Percentiles rank a stretch among this genome's conserved stretches.
Evolutionary conservation across 2,888 invertebrate genomes (phyloP).

Genomic region (Vanessa cardui): DNA sequence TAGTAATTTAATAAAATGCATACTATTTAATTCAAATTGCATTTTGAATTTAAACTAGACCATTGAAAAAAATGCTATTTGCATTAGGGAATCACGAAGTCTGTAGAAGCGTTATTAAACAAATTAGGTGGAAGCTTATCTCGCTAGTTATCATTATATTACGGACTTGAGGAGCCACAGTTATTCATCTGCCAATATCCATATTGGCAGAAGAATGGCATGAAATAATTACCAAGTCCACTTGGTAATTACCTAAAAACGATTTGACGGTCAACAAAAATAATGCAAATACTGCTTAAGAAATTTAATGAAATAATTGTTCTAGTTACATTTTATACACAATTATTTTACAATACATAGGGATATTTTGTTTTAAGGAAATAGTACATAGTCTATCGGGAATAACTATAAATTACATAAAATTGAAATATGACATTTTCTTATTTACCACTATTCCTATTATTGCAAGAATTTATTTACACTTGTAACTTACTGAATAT

Average conservation of each 20-base stretch:
- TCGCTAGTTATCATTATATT: too few species aligned
- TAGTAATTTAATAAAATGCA: too few species aligned
- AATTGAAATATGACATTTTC: constrained; percentile 59
- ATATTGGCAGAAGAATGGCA: too few species aligned
- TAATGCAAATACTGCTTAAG: constrained; percentile 60
- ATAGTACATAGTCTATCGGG: constrained; percentile 57
- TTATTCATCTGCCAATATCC: too few species aligned
- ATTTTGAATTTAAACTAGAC: too few species aligned
- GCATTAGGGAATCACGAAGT: too few species aligned
- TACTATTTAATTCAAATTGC: too few species aligned
- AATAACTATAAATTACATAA: constrained; percentile 75
- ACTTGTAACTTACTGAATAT: constrained; percentile 66
- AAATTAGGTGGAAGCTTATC: too few species aligned
- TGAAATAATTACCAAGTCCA: too few species aligned
- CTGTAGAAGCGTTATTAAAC: too few species aligned
- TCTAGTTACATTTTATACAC: constrained; percentile 82
- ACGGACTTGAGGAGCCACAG: too few species aligned
- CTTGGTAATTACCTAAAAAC: background rate
- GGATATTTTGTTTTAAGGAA: constrained; percentile 59
- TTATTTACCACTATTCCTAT: constrained; percentile 66
- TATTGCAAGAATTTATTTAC: constrained; percentile 80
- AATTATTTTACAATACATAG: constrained; percentile 70
- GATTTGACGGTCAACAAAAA: constrained; percentile 12
- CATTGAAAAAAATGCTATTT: too few species aligned
- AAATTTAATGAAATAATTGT: constrained; percentile 81